These are phyloP conservation scores for Troides aeacus DNA, from an alignment of 2,888 invertebrate genomes.

Conservation along the genomic window DNA sequence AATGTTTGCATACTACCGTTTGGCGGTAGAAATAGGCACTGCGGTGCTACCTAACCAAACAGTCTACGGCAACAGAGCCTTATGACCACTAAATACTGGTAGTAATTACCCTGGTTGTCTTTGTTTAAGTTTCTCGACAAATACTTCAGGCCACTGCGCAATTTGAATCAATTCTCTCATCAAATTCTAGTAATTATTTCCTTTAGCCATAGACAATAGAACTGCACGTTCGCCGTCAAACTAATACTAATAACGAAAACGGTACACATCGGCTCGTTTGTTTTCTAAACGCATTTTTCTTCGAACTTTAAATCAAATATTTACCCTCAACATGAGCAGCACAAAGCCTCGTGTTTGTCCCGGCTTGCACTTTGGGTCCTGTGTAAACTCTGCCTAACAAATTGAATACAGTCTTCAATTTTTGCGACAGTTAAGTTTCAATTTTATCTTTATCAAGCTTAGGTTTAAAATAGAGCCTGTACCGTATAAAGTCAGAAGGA, in stretches of 20 bases:
- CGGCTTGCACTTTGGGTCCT: conserved; percentile 78
- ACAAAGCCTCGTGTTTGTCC: conserved; percentile 75
- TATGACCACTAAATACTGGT: too few relatives aligned
- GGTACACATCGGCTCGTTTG: conserved; percentile 68
- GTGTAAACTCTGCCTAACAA: conserved; percentile 73
- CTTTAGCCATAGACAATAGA: conserved; percentile 51
- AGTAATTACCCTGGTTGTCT: too few relatives aligned
- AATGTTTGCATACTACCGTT: too few relatives aligned
- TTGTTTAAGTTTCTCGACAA: neutral
- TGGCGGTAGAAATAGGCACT: too few relatives aligned
- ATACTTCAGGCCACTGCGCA: neutral
- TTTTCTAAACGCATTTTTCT: conserved; percentile 77
- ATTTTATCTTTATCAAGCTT: conserved; percentile 40
- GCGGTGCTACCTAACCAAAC: too few relatives aligned
- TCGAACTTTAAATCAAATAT: conserved; percentile 74
- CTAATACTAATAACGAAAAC: conserved; percentile 76
- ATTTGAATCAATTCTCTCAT: conserved; percentile 27
- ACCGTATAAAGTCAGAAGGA: conserved; percentile 57
- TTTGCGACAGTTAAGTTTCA: conserved; percentile 36
- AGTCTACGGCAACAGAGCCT: too few relatives aligned
- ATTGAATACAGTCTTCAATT: conserved; percentile 51
- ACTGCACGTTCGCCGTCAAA: conserved; percentile 49
- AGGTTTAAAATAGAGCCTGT: conserved; percentile 41
- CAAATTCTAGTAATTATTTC: conserved; percentile 51
- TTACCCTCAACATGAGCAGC: conserved; percentile 71